Base-by-base conservation (phyloP, 2,113 vertebrate genomes). In the Anguilla japonica region DNA sequence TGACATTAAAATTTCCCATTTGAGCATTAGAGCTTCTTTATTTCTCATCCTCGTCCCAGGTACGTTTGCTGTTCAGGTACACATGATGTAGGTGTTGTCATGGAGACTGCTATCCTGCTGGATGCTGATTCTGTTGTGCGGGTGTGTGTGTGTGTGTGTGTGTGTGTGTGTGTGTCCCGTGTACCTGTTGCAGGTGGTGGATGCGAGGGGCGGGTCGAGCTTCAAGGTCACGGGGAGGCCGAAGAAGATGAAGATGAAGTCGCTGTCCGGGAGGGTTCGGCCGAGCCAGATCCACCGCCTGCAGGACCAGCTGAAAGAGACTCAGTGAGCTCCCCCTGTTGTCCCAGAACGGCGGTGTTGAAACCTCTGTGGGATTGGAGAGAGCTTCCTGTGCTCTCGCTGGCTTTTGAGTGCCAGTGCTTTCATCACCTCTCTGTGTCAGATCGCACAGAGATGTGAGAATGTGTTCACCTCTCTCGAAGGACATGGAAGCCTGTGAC, bases 181-280 rank as follows among this genome's bases (percentile, higher is more conserved):
- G 22, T 67, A 2, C 60, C 57, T 41, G 90, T 93, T 8, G 53
- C 93, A 98, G 97, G 97, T 98, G 90, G 97, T 98, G 40, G 97
- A 98, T 92, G 97, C 97, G 20, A 93, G 97, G 85, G 97, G 97
- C 84, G 96, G 97, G 84, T 96, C 97, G 79, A 97, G 96, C 89
- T 92, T 97, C 84, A 98, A 98, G 94, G 96, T 96, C 41, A 95
- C 96, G 16, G 0, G 97, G 91, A 96, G 96, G 93, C 96, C 96
- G 90, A 98, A 97, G 95, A 97, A 97, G 93, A 95, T 96, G 88
- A 96, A 98, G 93, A 94, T 96, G 88, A 96, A 98, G 93, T 94
- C 95, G 53, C 90, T 97, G 0, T 96, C 96, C 92, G 95, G 93
- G 92, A 96, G 96, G 91, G 95, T 96, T 88, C 95, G 97, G 90